These are phyloP conservation scores for Torymus auratus DNA, from an alignment of 2,888 invertebrate species.

Conservation along the genomic window DNA sequence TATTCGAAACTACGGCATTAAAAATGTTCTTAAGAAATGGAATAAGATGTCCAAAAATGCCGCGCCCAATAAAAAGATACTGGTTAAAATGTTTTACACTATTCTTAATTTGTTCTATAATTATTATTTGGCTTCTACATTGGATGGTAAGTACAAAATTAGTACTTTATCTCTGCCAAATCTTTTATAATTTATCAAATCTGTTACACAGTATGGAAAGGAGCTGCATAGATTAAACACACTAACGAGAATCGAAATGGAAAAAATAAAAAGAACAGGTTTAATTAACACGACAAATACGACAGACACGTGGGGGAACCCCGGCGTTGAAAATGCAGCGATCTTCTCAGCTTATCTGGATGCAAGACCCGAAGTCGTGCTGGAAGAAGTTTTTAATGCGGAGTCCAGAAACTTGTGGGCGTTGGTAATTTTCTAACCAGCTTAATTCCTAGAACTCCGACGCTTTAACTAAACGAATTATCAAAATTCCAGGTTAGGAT, in stretches of 20 bases:
- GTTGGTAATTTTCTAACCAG: slow-evolving; percentile 47
- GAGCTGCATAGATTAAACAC: slow-evolving; percentile 1
- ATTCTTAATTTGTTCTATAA: background rate
- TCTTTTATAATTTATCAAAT: too few species aligned
- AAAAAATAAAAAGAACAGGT: background rate
- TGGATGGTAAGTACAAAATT: slow-evolving; percentile 14
- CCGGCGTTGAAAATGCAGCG: slow-evolving; percentile 16
- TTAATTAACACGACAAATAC: slow-evolving; percentile 36
- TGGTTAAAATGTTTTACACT: slow-evolving; percentile 5
- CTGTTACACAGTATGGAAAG: slow-evolving; percentile 4
- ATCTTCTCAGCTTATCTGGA: slow-evolving; percentile 64
- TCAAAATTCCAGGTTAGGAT: slow-evolving; percentile 61
- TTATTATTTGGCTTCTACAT: background rate
- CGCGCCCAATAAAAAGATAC: background rate
- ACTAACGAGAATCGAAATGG: background rate
- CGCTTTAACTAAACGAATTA: background rate
- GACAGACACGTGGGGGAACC: slow-evolving; percentile 52
- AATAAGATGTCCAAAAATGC: background rate
- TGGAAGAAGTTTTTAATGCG: slow-evolving; percentile 58
- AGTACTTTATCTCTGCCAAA: too few species aligned
- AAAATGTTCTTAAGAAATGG: slow-evolving; percentile 9
- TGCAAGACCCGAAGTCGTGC: slow-evolving; percentile 62
- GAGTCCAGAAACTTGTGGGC: slow-evolving; percentile 28
- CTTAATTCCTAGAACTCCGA: background rate
- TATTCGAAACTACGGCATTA: background rate